phyloP scores from a whole-genome alignment of 2,797 vertebrate genomes.

The Eurystomus glaucurus region DNA sequence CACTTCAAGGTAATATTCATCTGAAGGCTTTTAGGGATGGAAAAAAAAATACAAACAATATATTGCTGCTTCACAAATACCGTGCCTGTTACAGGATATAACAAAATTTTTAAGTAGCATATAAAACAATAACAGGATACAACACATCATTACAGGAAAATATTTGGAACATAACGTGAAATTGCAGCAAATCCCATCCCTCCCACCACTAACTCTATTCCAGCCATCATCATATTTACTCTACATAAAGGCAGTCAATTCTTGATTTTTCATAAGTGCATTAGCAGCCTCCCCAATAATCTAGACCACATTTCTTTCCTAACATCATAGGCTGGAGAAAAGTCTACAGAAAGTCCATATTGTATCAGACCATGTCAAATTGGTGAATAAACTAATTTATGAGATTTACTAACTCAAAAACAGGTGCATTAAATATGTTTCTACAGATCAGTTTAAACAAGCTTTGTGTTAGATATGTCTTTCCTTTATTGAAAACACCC shows the following conservation, averaged over 20 bases:
- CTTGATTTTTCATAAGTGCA: slow-evolving; percentile 15
- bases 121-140: slow-evolving; percentile 71
- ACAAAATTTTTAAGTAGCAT: slow-evolving; percentile 37
- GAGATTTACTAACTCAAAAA: neutral
- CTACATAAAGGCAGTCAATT: neutral
- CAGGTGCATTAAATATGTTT: neutral
- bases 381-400: neutral
- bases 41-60: neutral
- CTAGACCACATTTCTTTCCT: slow-evolving; percentile 23
- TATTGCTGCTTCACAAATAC: slow-evolving; percentile 5
- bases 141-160: slow-evolving; percentile 67
- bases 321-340: neutral
- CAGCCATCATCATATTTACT: slow-evolving; percentile 35
- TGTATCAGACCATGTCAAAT: neutral
- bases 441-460: neutral
- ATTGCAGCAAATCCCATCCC: slow-evolving; percentile 24
- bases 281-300: slow-evolving; percentile 17
- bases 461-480: neutral
- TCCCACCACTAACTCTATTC: slow-evolving; percentile 18
- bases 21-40: neutral
- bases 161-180: slow-evolving; percentile 41
- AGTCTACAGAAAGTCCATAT: neutral
- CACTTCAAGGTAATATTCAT: neutral
- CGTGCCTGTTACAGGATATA: slow-evolving; percentile 39
- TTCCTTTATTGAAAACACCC: neutral